Evolutionary conservation across 2,113 vertebrate species (phyloP), one percentile per base, ranked within the genome.

Genomic region (Egretta garzetta): DNA sequence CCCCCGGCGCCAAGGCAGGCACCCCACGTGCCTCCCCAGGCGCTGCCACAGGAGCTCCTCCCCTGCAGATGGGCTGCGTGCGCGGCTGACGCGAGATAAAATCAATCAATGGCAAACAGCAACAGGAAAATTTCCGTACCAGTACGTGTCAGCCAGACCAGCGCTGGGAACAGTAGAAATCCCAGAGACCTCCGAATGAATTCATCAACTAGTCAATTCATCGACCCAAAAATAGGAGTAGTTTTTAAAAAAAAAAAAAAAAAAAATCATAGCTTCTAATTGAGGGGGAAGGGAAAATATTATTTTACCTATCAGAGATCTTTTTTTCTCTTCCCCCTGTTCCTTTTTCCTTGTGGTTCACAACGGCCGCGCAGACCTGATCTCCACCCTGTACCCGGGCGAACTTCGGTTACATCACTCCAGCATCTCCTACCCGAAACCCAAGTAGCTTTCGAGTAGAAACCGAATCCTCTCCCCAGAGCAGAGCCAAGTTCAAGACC

Each of bases 341-440:
- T 39, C 8, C 28, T 35, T 87, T 56, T 79, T 43, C 10, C n/a
- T 62, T 67, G 39, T 33, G 14, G 26, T 33, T 76, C 56, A 28
- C 50, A 35, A 10, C 9, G 9, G 45, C 16, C 14, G 26, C 26
- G 35, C 27, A 43, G 24, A 45, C 41, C 53, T 56, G 33, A 50
- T 6, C 41, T 28, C 10, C 14, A 58, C 5, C 28, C 66, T 13
- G 12, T 6, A 19, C 17, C 15, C 2, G 16, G 23, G 39, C 24
- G 60, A 62, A 73, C 39, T 13, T 14, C 1, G 0, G n/a, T 18
- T 76, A 6, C 8, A 17, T 1, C 14, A 30, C 27, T n/a, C 32
- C 23, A 66, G 47, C 39, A 73, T 6, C 52, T 32, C 41, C 35
- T 35, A 27, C 5, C 39, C 71, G 49, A 67, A 72, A 4, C 26